These are phyloP conservation scores for Brachylomia viminalis DNA, from an alignment of 2,888 invertebrate species.

Conservation along the genomic window DNA sequence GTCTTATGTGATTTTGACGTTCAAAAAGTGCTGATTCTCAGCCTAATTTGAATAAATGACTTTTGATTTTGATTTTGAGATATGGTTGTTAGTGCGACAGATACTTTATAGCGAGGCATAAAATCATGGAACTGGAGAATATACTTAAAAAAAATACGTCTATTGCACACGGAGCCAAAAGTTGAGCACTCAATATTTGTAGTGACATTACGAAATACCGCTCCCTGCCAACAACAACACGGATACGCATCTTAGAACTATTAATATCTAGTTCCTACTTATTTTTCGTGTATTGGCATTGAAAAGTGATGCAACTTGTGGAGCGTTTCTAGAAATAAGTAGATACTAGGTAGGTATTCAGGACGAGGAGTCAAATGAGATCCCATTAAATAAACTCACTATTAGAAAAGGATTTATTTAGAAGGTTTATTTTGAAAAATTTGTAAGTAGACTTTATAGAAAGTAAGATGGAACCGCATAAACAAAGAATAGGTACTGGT, in stretches of 20 bases:
- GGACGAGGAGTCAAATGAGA: neutral
- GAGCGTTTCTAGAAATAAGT: neutral
- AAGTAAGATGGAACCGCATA: no score
- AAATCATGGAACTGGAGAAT: neutral
- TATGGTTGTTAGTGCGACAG: no score
- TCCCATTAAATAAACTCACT: neutral
- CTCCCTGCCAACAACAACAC: slow-evolving; percentile 52
- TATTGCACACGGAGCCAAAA: slow-evolving; percentile 29
- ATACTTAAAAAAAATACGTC: neutral
- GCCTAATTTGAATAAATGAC: no score
- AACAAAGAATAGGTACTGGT: no score
- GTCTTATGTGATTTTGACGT: no score
- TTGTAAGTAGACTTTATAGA: no score
- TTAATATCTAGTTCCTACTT: slow-evolving; percentile 55
- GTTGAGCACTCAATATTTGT: slow-evolving; percentile 14
- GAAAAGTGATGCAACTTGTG: slow-evolving; percentile 37
- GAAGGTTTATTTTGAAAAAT: no score
- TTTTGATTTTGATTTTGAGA: no score
- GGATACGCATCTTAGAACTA: slow-evolving; percentile 60
- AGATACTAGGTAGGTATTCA: neutral
- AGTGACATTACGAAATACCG: slow-evolving; percentile 33
- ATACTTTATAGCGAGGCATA: neutral
- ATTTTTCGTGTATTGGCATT: slow-evolving; percentile 58
- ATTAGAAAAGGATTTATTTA: no score
- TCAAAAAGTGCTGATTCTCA: no score